phyloP scores from a whole-genome alignment of 2,888 invertebrate genomes.

The Arctia plantaginis region DNA sequence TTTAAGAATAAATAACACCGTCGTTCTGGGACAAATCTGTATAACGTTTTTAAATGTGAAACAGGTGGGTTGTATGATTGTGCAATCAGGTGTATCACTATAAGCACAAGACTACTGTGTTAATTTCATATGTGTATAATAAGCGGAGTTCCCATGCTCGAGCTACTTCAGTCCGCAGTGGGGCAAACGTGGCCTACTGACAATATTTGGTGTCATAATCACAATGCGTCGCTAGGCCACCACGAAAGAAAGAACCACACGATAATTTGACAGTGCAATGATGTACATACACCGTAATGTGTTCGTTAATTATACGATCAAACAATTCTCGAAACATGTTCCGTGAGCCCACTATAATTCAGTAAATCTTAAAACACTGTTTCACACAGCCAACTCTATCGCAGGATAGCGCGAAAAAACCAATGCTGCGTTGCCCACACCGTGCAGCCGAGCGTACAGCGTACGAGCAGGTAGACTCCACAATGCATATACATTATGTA shows the following conservation, averaged over 20 bases:
- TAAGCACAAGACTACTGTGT: conserved; percentile 53
- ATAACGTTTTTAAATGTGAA: neutral
- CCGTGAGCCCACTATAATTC: conserved; percentile 63
- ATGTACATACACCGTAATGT: conserved; percentile 60
- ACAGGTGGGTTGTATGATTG: conserved; percentile 23
- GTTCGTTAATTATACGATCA: conserved; percentile 65
- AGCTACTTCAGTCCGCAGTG: conserved; percentile 60
- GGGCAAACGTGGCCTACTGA: conserved; percentile 76
- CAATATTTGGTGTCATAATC: conserved; percentile 71
- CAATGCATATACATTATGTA: conserved; percentile 65
- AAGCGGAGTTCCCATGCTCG: conserved; percentile 47
- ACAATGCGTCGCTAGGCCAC: conserved; percentile 67
- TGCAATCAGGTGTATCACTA: conserved; percentile 46
- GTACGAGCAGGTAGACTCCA: conserved; percentile 80
- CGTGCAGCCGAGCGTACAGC: conserved; percentile 80
- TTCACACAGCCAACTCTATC: conserved; percentile 73
- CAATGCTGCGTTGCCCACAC: conserved; percentile 84
- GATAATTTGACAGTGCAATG: conserved; percentile 57
- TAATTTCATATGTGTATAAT: conserved; percentile 66
- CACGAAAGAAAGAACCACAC: conserved; percentile 66
- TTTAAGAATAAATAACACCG: neutral
- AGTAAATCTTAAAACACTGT: conserved; percentile 67
- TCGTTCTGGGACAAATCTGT: neutral
- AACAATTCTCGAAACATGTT: conserved; percentile 70
- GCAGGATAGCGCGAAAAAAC: conserved; percentile 80